These are phyloP conservation scores for Hyposoter dolosus DNA, from an alignment of 2,888 invertebrate genomes.

Conservation along the genomic window DNA sequence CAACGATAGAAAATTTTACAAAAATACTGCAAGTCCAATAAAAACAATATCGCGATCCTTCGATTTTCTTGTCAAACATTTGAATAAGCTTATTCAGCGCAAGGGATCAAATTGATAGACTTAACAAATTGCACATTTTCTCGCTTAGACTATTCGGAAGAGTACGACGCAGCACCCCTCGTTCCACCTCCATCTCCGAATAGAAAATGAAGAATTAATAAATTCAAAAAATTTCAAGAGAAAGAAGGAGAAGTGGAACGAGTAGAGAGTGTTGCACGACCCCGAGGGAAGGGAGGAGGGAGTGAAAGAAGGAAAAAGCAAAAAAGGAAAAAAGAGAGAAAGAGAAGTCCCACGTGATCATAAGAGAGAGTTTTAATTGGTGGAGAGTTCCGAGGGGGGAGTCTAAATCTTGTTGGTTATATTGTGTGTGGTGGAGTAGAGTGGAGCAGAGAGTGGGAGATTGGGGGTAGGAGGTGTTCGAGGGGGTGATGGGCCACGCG, in stretches of 20 bases:
- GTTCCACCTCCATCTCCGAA: slow-evolving; percentile 37
- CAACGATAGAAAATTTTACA: neutral
- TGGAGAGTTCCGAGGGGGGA: slow-evolving; percentile 72
- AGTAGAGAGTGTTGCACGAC: slow-evolving; percentile 54
- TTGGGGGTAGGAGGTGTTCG: slow-evolving; percentile 59
- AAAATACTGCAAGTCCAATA: neutral
- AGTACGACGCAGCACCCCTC: neutral
- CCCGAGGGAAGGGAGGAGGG: slow-evolving; percentile 39
- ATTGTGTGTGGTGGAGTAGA: slow-evolving; percentile 65
- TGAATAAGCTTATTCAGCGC: neutral
- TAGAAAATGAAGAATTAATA: slow-evolving; percentile 18
- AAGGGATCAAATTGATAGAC: neutral
- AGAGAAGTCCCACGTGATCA: slow-evolving; percentile 79
- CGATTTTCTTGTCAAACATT: neutral
- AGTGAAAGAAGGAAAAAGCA: slow-evolving; percentile 10
- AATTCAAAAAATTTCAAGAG: slow-evolving; percentile 2
- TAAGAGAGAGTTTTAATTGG: slow-evolving; percentile 83
- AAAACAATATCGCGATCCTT: neutral
- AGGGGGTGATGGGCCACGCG: slow-evolving; percentile 54
- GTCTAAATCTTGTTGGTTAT: slow-evolving; percentile 66
- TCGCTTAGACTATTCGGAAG: neutral
- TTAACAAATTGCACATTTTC: neutral
- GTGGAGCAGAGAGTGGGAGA: slow-evolving; percentile 59
- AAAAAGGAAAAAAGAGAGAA: slow-evolving; percentile 29
- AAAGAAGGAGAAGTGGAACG: slow-evolving; percentile 11